Evolutionary conservation across 2,888 invertebrate species (phyloP).

Genomic region (Panzeria rudis): DNA sequence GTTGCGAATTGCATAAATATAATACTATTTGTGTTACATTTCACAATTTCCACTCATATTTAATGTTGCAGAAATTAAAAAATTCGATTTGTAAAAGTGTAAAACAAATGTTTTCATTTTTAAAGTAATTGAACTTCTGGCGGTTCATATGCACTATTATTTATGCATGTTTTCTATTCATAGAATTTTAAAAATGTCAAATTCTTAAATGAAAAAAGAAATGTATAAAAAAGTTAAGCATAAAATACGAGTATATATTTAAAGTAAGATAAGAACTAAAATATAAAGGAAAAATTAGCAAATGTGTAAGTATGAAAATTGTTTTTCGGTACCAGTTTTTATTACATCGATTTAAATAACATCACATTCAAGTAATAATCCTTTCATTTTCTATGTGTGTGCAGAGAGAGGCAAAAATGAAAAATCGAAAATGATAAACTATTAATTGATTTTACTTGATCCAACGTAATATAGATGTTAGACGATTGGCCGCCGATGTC

Average conservation of each 20-base stretch:
- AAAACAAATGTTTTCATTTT: background rate
- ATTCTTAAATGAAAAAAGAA: background rate
- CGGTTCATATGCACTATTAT: background rate
- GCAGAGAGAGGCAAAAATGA: slow-evolving; percentile 24
- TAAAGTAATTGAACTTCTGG: background rate
- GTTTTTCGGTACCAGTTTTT: slow-evolving; percentile 31
- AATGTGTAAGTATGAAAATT: slow-evolving; percentile 45
- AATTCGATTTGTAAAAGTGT: background rate
- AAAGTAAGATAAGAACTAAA: background rate
- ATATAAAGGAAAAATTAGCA: slow-evolving; percentile 16
- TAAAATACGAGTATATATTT: background rate
- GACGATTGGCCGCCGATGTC: slow-evolving; percentile 92
- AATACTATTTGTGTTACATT: slow-evolving; percentile 18
- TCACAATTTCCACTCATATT: slow-evolving; percentile 36
- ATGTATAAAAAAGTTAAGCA: background rate
- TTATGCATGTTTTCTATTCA: background rate
- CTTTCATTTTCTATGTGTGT: slow-evolving; percentile 42
- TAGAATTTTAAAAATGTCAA: background rate
- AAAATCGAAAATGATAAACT: slow-evolving; percentile 26
- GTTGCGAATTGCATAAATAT: too few relatives aligned
- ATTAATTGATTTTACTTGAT: slow-evolving; percentile 76
- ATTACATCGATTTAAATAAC: slow-evolving; percentile 39
- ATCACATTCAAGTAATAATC: slow-evolving; percentile 70
- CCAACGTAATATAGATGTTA: slow-evolving; percentile 91
- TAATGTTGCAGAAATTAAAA: slow-evolving; percentile 10